Evolutionary conservation across 2,888 invertebrate species (phyloP).

Genomic region (Pyrrhosoma nymphula): DNA sequence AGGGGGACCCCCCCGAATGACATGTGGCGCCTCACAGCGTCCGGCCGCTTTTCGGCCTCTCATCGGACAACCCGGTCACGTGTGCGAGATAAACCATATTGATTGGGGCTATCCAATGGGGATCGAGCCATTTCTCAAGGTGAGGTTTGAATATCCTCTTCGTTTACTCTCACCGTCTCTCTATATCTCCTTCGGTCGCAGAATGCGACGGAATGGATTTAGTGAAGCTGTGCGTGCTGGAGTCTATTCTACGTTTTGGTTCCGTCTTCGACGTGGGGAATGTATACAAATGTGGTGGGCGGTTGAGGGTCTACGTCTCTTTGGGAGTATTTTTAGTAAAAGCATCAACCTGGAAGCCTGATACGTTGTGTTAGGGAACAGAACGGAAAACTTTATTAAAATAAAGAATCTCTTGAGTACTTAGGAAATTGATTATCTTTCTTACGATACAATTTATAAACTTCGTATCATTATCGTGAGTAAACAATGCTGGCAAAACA

Average conservation of each 20-base stretch:
- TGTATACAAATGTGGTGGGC: no score
- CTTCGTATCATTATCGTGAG: no score
- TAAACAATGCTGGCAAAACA: no score
- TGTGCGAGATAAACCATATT: not conserved
- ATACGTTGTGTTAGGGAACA: no score
- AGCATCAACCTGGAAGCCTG: no score
- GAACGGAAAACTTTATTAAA: no score
- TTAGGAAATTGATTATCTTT: no score
- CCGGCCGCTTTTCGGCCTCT: not conserved
- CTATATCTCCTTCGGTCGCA: not conserved
- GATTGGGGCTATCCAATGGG: not conserved
- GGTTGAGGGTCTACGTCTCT: no score
- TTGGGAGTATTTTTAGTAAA: no score
- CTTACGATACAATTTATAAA: no score
- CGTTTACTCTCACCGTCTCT: not conserved
- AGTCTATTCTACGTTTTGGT: not conserved
- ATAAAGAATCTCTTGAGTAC: no score
- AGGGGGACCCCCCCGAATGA: not conserved
- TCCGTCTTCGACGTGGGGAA: no score
- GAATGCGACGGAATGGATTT: not conserved
- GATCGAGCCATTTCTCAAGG: slow-evolving; percentile 1
- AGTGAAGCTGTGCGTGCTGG: not conserved
- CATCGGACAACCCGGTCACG: not conserved
- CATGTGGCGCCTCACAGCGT: not conserved
- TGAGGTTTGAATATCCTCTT: not conserved